Conservation (phyloP, 2,113 vertebrate species). For the Meleagris gallopavo region DNA sequence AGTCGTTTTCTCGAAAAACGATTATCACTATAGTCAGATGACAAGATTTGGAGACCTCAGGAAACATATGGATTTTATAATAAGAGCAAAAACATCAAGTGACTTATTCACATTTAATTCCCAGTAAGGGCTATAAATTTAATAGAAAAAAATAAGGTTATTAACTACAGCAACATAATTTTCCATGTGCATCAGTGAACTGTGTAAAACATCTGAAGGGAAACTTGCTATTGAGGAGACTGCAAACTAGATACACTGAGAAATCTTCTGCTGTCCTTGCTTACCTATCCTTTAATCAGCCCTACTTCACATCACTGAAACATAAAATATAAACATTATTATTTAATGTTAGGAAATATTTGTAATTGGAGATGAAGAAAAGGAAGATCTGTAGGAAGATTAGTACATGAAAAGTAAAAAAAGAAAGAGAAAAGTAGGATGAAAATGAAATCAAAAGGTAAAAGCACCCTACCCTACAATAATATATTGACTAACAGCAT, state of each 20-base stretch:
- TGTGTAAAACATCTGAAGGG: constrained; percentile 65
- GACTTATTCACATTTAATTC: constrained; percentile 55
- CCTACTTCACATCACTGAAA: constrained; percentile 15
- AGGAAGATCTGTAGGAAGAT: not conserved
- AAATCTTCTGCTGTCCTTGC: constrained; percentile 41
- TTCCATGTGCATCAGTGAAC: constrained; percentile 64
- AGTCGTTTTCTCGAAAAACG: not conserved
- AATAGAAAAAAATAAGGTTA: constrained; percentile 66
- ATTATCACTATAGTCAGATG: constrained; percentile 47
- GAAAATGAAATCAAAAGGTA: not conserved
- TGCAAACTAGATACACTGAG: not conserved
- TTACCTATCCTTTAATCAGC: constrained; percentile 14
- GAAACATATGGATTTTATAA: constrained; percentile 68
- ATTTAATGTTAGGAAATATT: constrained; percentile 16
- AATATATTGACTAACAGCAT: not conserved
- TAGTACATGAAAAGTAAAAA: not conserved
- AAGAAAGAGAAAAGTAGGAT: not conserved
- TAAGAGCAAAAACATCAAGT: constrained; percentile 54
- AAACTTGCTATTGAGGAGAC: constrained; percentile 39
- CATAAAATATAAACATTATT: not conserved
- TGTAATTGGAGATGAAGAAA: not conserved
- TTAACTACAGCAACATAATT: constrained; percentile 68
- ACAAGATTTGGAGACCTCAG: constrained; percentile 36
- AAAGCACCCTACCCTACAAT: not conserved
- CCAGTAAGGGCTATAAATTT: constrained; percentile 47